Evolutionary conservation across 1,140 invertebrate species (phyloP).

Genomic region (Daktulosphaira vitifoliae): DNA sequence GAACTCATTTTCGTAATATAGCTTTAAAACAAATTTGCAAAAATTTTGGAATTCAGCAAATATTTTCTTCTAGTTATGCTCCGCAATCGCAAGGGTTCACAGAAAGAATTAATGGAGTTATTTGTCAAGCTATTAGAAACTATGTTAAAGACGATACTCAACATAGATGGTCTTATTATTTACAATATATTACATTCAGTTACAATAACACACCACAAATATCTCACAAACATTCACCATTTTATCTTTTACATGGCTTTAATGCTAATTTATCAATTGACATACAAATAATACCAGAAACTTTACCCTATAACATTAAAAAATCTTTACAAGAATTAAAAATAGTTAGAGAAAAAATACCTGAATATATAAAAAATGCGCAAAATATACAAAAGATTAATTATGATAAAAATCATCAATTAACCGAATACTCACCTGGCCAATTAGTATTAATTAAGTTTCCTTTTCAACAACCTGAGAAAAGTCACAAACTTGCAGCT

Average conservation of each 20-base stretch:
- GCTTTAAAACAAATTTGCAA: not conserved
- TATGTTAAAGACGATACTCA: conserved; percentile 11
- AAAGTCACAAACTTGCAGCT: too few species aligned
- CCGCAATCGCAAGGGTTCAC: too few species aligned
- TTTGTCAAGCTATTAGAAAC: not conserved
- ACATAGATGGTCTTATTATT: not conserved
- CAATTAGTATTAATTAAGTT: not conserved
- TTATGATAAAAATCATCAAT: too few species aligned
- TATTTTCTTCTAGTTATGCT: too few species aligned
- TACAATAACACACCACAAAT: not conserved
- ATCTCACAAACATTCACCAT: not conserved
- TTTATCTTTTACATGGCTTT: not conserved
- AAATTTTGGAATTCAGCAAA: conserved; percentile 3
- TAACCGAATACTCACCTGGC: too few species aligned
- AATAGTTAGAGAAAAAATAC: too few species aligned
- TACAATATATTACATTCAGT: not conserved
- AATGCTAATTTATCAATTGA: not conserved
- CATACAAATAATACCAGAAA: not conserved
- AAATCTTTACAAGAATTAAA: not conserved
- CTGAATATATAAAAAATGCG: too few species aligned
- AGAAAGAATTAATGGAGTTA: not conserved
- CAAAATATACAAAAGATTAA: too few species aligned
- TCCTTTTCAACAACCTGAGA: not conserved
- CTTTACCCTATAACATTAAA: not conserved
- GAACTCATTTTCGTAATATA: too few species aligned